A percentile compares a stretch with the other conserved stretches of the same genome.
phyloP scores from a whole-genome alignment of 2,113 vertebrate species.

The Halichoeres trimaculatus region DNA sequence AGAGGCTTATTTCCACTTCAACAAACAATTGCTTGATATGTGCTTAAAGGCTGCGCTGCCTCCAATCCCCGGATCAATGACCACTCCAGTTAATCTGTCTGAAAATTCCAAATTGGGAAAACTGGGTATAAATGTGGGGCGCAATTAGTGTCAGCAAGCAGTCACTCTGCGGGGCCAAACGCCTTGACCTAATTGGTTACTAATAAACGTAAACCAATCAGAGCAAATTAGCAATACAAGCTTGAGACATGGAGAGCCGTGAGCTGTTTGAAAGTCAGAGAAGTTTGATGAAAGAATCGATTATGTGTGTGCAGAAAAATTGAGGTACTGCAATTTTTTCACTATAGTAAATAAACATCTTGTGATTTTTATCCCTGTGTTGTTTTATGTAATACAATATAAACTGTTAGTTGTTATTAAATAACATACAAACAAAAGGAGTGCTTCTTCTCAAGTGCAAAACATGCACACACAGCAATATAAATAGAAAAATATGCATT shows the following conservation, averaged over 20 bases:
- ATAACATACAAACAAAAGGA: too few species aligned
- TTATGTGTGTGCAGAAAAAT: background rate
- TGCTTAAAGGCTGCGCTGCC: slow-evolving; percentile 49
- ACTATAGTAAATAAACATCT: too few species aligned
- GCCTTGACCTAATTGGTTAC: slow-evolving; percentile 44
- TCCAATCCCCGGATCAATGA: slow-evolving; percentile 65
- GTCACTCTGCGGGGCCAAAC: slow-evolving; percentile 38
- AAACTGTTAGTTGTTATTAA: too few species aligned
- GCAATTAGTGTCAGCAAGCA: slow-evolving; percentile 33
- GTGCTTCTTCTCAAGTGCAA: too few species aligned
- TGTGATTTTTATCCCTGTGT: too few species aligned
- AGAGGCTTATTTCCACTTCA: slow-evolving; percentile 70
- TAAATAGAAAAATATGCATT: too few species aligned
- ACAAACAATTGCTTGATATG: slow-evolving; percentile 71
- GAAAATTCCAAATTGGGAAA: slow-evolving; percentile 69
- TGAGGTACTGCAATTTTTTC: too few species aligned
- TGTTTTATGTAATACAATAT: too few species aligned
- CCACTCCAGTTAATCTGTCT: slow-evolving; percentile 68
- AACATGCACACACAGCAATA: too few species aligned
- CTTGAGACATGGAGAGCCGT: slow-evolving; percentile 7
- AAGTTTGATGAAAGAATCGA: slow-evolving; percentile 9
- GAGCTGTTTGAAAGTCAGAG: slow-evolving; percentile 4
- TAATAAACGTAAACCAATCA: slow-evolving; percentile 45
- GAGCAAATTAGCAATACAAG: slow-evolving; percentile 24
- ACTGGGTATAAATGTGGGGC: slow-evolving; percentile 30